A percentile compares a stretch with the other conserved stretches of the same genome.
These are phyloP conservation scores for Pseudoips prasinana DNA, from an alignment of 2,888 invertebrate species.

Conservation along the genomic window DNA sequence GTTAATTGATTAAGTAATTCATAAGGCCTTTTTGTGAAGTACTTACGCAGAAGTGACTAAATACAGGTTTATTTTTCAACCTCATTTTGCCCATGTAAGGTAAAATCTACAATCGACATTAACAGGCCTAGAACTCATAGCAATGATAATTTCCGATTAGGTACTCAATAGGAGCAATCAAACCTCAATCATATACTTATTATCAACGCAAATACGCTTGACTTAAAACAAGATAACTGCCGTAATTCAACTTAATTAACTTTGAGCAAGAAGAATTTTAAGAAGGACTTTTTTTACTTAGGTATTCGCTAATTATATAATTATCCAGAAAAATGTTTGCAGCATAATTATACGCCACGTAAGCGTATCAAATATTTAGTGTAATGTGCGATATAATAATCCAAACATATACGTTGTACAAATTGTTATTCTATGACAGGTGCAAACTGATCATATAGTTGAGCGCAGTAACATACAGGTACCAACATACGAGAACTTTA, in stretches of 20 bases:
- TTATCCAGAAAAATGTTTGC: too few relatives aligned
- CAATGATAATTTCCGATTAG: conserved; percentile 37
- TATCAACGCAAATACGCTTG: conserved; percentile 15
- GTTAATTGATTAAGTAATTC: too few relatives aligned
- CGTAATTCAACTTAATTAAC: conserved; percentile 8
- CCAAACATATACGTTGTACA: too few relatives aligned
- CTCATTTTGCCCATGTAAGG: conserved; percentile 30
- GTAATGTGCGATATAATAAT: too few relatives aligned
- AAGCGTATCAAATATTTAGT: too few relatives aligned
- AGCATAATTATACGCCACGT: too few relatives aligned
- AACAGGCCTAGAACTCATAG: conserved; percentile 21
- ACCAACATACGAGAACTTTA: conserved; percentile 49
- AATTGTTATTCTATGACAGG: conserved; percentile 22
- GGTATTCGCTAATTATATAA: too few relatives aligned
- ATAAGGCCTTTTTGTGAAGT: too few relatives aligned
- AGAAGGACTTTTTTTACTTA: too few relatives aligned
- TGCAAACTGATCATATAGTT: conserved; percentile 23
- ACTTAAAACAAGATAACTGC: conserved; percentile 15
- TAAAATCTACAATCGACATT: conserved; percentile 30
- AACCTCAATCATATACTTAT: conserved; percentile 28
- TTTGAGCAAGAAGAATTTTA: too few relatives aligned
- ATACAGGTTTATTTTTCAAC: conserved; percentile 28
- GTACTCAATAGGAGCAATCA: conserved; percentile 37
- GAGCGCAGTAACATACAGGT: conserved; percentile 31
- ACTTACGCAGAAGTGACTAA: too few relatives aligned